phyloP scores from a whole-genome alignment of 2,888 invertebrate genomes.

The Pristionchus exspectatus region DNA sequence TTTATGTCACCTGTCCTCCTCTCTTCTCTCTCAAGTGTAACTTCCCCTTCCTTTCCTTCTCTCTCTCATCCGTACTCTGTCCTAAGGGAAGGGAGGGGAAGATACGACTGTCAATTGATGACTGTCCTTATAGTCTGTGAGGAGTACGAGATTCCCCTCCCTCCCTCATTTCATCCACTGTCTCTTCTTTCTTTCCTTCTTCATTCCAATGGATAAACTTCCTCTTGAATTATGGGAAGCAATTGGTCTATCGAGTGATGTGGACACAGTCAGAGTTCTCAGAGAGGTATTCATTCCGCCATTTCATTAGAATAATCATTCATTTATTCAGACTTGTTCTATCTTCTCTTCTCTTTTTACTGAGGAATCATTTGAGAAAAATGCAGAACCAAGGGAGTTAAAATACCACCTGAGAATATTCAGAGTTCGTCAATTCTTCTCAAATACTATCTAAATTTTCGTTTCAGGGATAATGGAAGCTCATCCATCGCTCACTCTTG shows the following conservation, averaged over 20 bases:
- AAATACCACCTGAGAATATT: background rate
- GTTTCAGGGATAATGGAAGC: background rate
- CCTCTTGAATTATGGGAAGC: conserved; percentile 36
- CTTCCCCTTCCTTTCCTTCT: background rate
- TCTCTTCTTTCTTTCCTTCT: background rate
- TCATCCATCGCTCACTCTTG: background rate
- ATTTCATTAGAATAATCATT: background rate
- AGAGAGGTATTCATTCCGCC: conserved; percentile 2
- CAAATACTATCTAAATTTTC: background rate
- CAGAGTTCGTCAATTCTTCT: background rate
- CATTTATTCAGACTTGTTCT: background rate
- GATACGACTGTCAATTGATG: background rate
- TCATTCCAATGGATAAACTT: background rate
- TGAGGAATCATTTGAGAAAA: background rate
- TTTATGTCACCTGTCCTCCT: background rate
- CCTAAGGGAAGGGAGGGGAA: background rate
- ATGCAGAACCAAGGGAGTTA: background rate
- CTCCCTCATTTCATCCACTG: background rate
- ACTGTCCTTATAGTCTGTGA: background rate
- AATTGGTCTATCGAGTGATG: background rate
- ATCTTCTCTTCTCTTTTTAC: conserved; percentile 4
- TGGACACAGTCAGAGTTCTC: background rate
- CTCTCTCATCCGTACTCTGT: conserved; percentile 19
- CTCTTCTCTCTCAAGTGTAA: conserved; percentile 16
- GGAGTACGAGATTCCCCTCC: conserved; percentile 18